Conservation (phyloP, 2,113 vertebrate species). For the Alosa alosa region DNA sequence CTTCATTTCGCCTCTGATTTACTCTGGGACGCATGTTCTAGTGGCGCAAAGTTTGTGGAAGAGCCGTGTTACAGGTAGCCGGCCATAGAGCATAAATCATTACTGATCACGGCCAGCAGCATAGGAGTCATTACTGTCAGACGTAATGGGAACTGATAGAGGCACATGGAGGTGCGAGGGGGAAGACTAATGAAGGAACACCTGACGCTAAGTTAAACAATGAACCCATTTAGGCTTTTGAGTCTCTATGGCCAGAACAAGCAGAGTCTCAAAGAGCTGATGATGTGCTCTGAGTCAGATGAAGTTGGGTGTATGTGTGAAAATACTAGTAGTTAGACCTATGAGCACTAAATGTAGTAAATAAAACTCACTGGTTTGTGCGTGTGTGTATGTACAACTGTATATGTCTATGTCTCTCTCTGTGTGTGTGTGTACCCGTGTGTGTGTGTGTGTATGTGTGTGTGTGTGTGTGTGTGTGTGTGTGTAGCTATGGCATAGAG, state of each 20-base stretch:
- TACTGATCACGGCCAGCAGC: slow-evolving; percentile 66
- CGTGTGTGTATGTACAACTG: too few relatives aligned
- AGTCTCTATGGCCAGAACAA: not conserved
- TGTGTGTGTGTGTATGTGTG: too few relatives aligned
- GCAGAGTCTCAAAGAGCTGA: not conserved
- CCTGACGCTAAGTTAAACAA: slow-evolving; percentile 47
- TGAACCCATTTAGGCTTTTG: slow-evolving; percentile 53
- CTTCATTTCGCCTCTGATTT: slow-evolving; percentile 19
- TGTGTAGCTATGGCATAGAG: too few relatives aligned
- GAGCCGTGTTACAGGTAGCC: slow-evolving; percentile 2
- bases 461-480: too few relatives aligned
- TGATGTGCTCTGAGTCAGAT: not conserved
- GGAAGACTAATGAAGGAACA: slow-evolving; percentile 65
- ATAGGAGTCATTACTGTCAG: slow-evolving; percentile 69
- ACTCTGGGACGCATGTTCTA: too few relatives aligned
- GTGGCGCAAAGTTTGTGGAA: too few relatives aligned
- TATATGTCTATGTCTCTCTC: too few relatives aligned
- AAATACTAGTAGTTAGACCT: too few relatives aligned
- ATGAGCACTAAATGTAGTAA: too few relatives aligned
- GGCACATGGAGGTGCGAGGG: slow-evolving; percentile 49
- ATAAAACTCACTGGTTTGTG: too few relatives aligned
- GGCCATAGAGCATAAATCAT: slow-evolving; percentile 60
- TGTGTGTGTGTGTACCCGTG: too few relatives aligned
- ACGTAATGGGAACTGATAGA: slow-evolving; percentile 72
- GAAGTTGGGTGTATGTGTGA: not conserved